Evolutionary conservation across 2,113 vertebrate genomes (phyloP), one percentile per base, ranked within the genome.

Genomic region (Psilopsiagon aurifrons): DNA sequence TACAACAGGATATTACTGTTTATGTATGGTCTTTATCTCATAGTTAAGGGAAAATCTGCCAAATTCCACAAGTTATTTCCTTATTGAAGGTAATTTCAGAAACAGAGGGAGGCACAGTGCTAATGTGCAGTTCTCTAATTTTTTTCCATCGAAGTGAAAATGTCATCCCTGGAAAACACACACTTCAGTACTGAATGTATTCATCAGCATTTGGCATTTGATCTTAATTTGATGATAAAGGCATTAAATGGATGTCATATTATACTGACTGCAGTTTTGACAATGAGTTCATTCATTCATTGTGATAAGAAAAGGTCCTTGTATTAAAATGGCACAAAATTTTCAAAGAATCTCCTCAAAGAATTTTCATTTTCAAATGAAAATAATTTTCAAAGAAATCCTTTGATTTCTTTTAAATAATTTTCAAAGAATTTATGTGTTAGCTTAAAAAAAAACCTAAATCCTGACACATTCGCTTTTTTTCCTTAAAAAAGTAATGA

Each of bases 1-100:
- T 63, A 96, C 11, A 10, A 92, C 80, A 97, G 92, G 94, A 96
- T 93, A 95, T 95, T 96, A 88, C 76, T 83, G 51, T 97, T 98
- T 96, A 96, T 87, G 35, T 80, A 80, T 2, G 8, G 46, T 29
- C 67, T 88, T 97, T 95, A 95, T 95, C 84, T 95, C 82, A 70
- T 6, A 78, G 64, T 88, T 94, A 70, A 59, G 62, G 82, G 87
- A 49, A 95, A 92, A 57, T 29, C 39, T 96, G 87, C 76, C 95
- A 95, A 96, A 95, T 95, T 96, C 83, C 85, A 83, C n/a, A 89
- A 93, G 37, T 19, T 80, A 91, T 83, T 94, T 96, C 67, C n/a
- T 96, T 88, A 62, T 64, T 95, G 94, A 92, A 88, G 25, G 22
- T 20, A 59, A 51, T 74, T 94, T 46, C 43, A 43, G 74, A 94